A percentile compares a stretch with the other conserved stretches of the same genome.
Evolutionary conservation across 2,113 vertebrate genomes (phyloP).

Genomic region (Leuciscus idus): DNA sequence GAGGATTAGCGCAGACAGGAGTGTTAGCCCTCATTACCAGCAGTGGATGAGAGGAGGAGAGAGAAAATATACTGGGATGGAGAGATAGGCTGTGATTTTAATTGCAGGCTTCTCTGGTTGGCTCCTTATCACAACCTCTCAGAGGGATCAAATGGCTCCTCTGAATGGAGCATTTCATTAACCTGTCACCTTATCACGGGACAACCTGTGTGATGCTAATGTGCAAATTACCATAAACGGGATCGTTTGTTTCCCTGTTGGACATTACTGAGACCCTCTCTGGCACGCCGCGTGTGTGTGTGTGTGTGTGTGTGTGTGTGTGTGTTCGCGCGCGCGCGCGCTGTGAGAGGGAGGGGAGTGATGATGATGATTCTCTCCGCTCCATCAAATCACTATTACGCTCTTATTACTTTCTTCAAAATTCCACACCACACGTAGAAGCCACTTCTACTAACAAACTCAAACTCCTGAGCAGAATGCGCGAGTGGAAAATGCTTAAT

Average conservation of each 20-base stretch:
- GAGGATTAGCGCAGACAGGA: slow-evolving; percentile 96
- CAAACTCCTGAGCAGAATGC: neutral
- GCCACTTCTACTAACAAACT: neutral
- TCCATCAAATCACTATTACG: slow-evolving; percentile 47
- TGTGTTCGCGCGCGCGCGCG: slow-evolving; percentile 50
- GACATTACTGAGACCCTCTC: slow-evolving; percentile 79
- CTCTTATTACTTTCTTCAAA: slow-evolving; percentile 18
- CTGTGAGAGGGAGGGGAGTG: slow-evolving; percentile 7
- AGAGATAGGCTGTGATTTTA: slow-evolving; percentile 90
- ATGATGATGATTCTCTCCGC: slow-evolving; percentile 47
- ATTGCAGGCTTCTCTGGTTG: slow-evolving; percentile 95
- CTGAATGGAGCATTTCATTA: slow-evolving; percentile 96
- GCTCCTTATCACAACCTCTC: slow-evolving; percentile 96
- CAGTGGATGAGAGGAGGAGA: slow-evolving; percentile 92
- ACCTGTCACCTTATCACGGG: slow-evolving; percentile 94
- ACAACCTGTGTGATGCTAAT: slow-evolving; percentile 93
- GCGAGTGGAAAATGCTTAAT: neutral
- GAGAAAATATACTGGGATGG: slow-evolving; percentile 85
- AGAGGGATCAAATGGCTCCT: slow-evolving; percentile 95
- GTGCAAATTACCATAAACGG: slow-evolving; percentile 94
- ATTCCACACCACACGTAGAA: neutral
- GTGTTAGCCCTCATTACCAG: slow-evolving; percentile 99
- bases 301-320: no score
- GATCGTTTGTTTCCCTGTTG: slow-evolving; percentile 90
- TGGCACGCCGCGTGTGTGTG: slow-evolving; percentile 52